Conservation (phyloP, 2,113 vertebrate species). For the Silurus meridionalis region DNA sequence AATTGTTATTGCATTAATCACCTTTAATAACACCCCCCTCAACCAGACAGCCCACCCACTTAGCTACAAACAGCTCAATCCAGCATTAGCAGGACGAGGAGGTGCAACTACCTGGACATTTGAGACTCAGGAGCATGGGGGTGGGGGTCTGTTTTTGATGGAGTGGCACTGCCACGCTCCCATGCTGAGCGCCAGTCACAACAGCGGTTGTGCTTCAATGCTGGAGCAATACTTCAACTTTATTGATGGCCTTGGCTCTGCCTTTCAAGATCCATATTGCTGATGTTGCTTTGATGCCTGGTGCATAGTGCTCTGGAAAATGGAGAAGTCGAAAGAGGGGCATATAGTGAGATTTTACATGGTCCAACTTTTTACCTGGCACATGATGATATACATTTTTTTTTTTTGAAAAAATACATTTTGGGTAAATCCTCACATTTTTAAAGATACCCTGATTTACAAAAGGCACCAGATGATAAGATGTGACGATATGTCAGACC, state of each 20-base stretch:
- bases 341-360: not conserved
- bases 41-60: not conserved
- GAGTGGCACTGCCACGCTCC: slow-evolving; percentile 42
- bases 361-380: not conserved
- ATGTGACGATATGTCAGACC: not conserved
- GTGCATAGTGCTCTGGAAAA: not conserved
- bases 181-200: slow-evolving; percentile 50
- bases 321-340: not conserved
- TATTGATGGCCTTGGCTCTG: slow-evolving; percentile 46
- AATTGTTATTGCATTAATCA: not conserved
- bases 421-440: not conserved
- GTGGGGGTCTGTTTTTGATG: slow-evolving; percentile 43
- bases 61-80: slow-evolving; percentile 7
- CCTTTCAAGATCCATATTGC: slow-evolving; percentile 18
- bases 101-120: slow-evolving; percentile 10
- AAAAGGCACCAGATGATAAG: not conserved
- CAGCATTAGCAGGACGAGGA: not conserved
- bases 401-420: not conserved
- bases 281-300: not conserved
- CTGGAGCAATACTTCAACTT: slow-evolving; percentile 46
- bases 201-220: slow-evolving; percentile 37
- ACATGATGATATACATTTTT: not conserved
- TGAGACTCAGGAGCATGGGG: not conserved
- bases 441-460: not conserved
- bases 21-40: not conserved